Conservation (phyloP, 2,888 invertebrate genomes). For the Balanococcus diminutus region DNA sequence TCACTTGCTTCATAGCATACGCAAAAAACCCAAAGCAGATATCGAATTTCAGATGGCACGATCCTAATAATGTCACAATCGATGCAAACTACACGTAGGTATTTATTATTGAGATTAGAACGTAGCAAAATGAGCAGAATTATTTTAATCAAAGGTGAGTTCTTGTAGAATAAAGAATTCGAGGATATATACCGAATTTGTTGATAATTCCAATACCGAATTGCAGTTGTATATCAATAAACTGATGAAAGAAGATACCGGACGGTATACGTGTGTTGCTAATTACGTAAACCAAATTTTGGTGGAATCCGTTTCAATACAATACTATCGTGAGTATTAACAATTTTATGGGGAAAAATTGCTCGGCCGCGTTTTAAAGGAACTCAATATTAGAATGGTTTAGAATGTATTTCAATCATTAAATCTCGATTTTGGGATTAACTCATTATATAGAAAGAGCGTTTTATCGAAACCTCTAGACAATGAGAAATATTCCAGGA, state of each 20-base stretch:
- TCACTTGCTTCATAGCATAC: constrained; percentile 79
- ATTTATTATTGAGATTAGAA: constrained; percentile 62
- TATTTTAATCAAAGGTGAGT: constrained; percentile 12
- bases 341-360: too few relatives aligned
- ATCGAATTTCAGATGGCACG: constrained; percentile 79
- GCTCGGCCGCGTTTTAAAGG: too few relatives aligned
- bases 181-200: neutral
- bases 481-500: too few relatives aligned
- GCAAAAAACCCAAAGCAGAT: constrained; percentile 73
- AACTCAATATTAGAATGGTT: too few relatives aligned
- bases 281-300: constrained; percentile 72
- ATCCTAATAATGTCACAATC: constrained; percentile 73
- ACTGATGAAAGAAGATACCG: constrained; percentile 76
- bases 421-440: too few relatives aligned
- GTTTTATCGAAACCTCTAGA: too few relatives aligned
- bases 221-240: constrained; percentile 73
- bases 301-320: constrained; percentile 71
- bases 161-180: neutral
- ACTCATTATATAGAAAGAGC: too few relatives aligned
- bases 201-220: too few relatives aligned
- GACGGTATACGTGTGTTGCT: constrained; percentile 69
- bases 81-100: constrained; percentile 64
- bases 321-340: constrained; percentile 72
- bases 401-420: too few relatives aligned
- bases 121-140: constrained; percentile 59